Base-by-base conservation (phyloP, 2,797 vertebrate species). In the Champsocephalus gunnari region DNA sequence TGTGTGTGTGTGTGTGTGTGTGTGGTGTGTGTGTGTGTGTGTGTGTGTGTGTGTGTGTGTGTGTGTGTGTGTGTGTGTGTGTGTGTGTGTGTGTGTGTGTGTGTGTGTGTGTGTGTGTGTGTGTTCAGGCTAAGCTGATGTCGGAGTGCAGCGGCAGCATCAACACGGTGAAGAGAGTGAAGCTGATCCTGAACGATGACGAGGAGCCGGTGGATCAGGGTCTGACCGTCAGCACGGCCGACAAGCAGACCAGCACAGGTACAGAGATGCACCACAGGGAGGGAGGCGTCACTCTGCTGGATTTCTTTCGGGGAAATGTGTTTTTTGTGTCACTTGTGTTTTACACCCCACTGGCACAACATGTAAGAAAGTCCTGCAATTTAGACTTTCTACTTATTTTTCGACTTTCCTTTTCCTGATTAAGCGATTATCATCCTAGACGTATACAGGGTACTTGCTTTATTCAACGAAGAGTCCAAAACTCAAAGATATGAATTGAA, bases 41-140 rank as follows among this genome's bases (percentile, higher is more conserved):
- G 12, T 72, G 24, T 24, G 24, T 24, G 24, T 24, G 24, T 24
- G 24, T 3, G 3, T 3, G 3, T 3, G 24, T 28, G 24, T 28
- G 24, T 28, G 24, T 24, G 24, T 24, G 24, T 24, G 24, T 24
- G 24, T 24, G 24, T 24, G 24, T 24, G 24, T 24, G 24, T 24
- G 24, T 24, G 24, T 24, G 24, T 24, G 24, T 24, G 24, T 24
- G 24, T 24, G 24, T 24, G 24, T 24, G 24, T 3, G 3, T 3
- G 3, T 3, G 24, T 28, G 24, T 28, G 24, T 28, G 41, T 69
- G 10, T 43, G 5, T 51, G 10, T 70, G 16, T 66, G 17, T 70
- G 47, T 66, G 12, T 72, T 14, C 87, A 98, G 97, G 95, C 77
- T 41, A 96, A 96, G 79, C 92, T 97, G 14, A 94, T 96, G 92